These are phyloP conservation scores for Hoplias malabaricus DNA, from an alignment of 2,113 vertebrate species.

Conservation along the genomic window DNA sequence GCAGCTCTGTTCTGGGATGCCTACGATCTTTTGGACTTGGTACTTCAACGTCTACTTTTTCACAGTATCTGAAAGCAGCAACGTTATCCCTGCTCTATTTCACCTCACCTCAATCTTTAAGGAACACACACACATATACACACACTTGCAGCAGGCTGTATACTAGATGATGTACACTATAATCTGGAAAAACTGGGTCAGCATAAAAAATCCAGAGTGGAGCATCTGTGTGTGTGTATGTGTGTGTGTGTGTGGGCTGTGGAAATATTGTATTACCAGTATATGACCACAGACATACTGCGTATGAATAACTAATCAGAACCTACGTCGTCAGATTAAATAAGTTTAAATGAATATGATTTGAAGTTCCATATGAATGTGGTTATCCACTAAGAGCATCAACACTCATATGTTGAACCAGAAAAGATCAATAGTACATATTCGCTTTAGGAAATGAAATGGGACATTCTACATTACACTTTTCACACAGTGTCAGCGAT, in stretches of 20 bases:
- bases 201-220: conserved; percentile 22
- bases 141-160: not conserved
- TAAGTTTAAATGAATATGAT: not conserved
- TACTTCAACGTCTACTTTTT: too few species aligned
- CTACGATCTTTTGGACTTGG: too few species aligned
- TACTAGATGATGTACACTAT: conserved; percentile 20
- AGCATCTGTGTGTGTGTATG: conserved; percentile 15
- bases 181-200: conserved; percentile 35
- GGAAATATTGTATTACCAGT: not conserved
- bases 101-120: not conserved
- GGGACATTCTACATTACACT: too few species aligned
- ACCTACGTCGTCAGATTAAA: not conserved
- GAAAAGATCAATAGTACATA: too few species aligned
- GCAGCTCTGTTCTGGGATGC: too few species aligned
- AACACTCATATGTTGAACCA: conserved; percentile 45
- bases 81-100: not conserved
- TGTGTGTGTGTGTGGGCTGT: not conserved
- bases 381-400: conserved; percentile 53
- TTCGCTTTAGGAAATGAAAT: too few species aligned
- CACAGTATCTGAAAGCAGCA: not conserved
- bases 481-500: too few species aligned
- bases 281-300: not conserved
- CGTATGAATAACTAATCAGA: not conserved
- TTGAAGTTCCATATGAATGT: not conserved
- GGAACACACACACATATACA: not conserved